Base-by-base conservation (phyloP, 2,113 vertebrate species). In the Egretta garzetta region DNA sequence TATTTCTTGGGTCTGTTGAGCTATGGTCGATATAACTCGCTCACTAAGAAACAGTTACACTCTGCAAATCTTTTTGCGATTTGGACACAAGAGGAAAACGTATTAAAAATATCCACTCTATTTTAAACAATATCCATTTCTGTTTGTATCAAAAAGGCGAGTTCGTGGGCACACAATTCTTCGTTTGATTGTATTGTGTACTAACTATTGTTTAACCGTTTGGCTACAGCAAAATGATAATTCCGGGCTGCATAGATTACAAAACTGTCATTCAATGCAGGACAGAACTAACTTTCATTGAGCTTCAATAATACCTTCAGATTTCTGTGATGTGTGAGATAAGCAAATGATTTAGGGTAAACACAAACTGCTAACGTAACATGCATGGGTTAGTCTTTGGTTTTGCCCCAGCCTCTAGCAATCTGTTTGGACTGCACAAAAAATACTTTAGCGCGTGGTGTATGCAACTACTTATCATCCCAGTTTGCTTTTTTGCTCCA, bases 281-380 rank as follows among this genome's bases (percentile, higher is more conserved):
- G 45, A 92, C 86, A 88, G 67, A 97, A 80, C 41, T 67, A 86
- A 89, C 90, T 97, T 97, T 93, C 90, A 90, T 4, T 68, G 56
- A 93, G 85, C 58, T 81, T 63, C 84, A 56, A 39, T 30, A 83
- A 72, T 70, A 75, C 41, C 52, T 77, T 77, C 55, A 74, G 49
- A 53, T 81, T 92, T 89, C 92, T 20, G 67, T 76, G 93, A 94
- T 93, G 43, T 45, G 43, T 0, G 0, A 81, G 72, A 77, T 91
- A 93, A 93, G 81, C 18, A 91, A 93, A 86, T 53, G 32, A 93
- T 82, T 83, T 33, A 18, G 37, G 19, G 37, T 37, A 70, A 75
- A 67, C 24, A 50, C 2, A 7, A 92, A 85, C 37, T 58, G 43
- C 86, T 53, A 33, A n/a, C 24, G 19, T 66, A 82, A 92, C 23